Evolutionary conservation across 2,888 invertebrate genomes (phyloP).

Genomic region (Neocrepidodera transversa): DNA sequence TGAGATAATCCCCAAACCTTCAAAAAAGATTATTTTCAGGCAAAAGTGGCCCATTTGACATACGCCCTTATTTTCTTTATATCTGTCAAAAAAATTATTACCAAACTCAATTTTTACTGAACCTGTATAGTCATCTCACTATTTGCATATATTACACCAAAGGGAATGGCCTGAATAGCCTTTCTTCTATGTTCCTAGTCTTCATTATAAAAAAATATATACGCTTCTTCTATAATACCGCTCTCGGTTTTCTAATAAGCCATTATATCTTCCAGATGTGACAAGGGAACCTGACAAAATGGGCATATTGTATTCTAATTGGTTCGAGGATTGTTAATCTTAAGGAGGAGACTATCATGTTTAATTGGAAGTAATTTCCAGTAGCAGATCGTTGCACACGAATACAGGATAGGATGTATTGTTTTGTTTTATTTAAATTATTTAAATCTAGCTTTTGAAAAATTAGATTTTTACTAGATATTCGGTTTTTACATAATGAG

Average conservation of each 20-base stretch:
- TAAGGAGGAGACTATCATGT: conserved; percentile 3
- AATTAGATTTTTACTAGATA: too few species aligned
- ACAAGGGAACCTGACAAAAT: conserved; percentile 17
- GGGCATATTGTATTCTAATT: conserved; percentile 20
- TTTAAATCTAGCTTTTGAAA: too few species aligned
- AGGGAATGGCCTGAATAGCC: conserved; percentile 1
- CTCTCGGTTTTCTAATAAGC: conserved; percentile 18
- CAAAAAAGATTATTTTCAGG: too few species aligned
- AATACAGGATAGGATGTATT: too few species aligned
- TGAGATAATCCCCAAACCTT: too few species aligned
- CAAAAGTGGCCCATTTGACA: too few species aligned
- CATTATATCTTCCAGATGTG: conserved; percentile 10
- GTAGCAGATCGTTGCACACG: conserved; percentile 15
- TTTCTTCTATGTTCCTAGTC: conserved; percentile 2
- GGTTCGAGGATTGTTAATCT: conserved; percentile 19
- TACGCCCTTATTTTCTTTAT: too few species aligned
- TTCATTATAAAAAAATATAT: background rate
- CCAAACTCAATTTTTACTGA: too few species aligned
- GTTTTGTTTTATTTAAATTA: too few species aligned
- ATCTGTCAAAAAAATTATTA: too few species aligned
- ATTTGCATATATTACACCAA: conserved; percentile 12
- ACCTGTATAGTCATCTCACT: too few species aligned
- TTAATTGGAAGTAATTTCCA: conserved; percentile 19
- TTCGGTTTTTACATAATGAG: too few species aligned
- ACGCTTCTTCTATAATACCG: background rate